Percentiles rank a stretch among this genome's conserved stretches.
phyloP scores from a whole-genome alignment of 2,797 vertebrate species.

The Dipus sagitta region DNA sequence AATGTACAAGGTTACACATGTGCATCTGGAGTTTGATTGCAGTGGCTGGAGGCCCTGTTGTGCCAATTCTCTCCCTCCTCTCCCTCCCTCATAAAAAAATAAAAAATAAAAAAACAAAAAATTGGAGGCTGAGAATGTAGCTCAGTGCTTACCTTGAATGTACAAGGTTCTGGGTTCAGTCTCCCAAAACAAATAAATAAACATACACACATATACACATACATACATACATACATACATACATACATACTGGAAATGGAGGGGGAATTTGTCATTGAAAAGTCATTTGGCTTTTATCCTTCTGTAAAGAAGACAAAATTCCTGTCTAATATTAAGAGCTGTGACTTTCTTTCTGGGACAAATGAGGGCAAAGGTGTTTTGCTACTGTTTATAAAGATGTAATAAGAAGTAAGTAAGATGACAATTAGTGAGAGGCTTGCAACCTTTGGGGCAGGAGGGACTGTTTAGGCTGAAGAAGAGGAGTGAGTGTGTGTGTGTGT shows the following conservation, averaged over 20 bases:
- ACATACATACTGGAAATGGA: not conserved
- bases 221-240: no score
- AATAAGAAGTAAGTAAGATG: not conserved
- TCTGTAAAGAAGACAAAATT: slow-evolving; percentile 49
- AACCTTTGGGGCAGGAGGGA: not conserved
- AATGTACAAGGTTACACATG: no score
- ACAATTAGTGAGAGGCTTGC: not conserved
- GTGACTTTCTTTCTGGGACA: slow-evolving; percentile 28
- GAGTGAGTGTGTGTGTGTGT: not conserved
- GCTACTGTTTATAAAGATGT: slow-evolving; percentile 57
- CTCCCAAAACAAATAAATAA: not conserved
- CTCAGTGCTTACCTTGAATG: not conserved
- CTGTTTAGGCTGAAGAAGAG: slow-evolving; percentile 23
- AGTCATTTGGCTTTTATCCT: slow-evolving; percentile 3
- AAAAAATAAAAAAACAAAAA: not conserved
- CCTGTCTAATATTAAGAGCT: not conserved
- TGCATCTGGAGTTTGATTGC: no score
- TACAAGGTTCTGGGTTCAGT: not conserved
- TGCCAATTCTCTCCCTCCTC: no score
- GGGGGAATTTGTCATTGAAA: not conserved
- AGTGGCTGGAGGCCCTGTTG: no score
- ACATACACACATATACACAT: not conserved
- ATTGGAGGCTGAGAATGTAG: not conserved
- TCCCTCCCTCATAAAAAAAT: not conserved
- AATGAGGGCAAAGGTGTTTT: not conserved